These are phyloP conservation scores for Dynastes tityus DNA, from an alignment of 2,888 invertebrate genomes.

Conservation along the genomic window DNA sequence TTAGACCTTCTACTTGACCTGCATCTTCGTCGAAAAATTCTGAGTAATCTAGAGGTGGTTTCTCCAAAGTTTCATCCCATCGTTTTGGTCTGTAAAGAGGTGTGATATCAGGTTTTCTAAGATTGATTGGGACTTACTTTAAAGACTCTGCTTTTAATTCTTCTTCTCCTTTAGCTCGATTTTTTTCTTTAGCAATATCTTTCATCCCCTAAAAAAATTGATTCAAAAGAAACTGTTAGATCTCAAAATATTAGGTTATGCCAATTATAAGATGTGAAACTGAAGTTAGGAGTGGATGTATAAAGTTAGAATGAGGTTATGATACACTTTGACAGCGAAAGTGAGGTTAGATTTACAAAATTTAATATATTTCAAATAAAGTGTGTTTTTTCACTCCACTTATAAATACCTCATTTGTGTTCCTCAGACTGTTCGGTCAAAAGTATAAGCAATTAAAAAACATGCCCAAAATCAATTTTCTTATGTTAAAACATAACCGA, in stretches of 20 bases:
- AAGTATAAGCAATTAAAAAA: no score
- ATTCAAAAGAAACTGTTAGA: constrained; percentile 53
- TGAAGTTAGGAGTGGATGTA: no score
- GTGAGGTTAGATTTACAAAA: no score
- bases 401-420: no score
- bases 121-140: constrained; percentile 73
- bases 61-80: constrained; percentile 96
- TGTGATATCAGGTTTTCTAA: constrained; percentile 23
- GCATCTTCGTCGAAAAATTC: constrained; percentile 97
- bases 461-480: no score
- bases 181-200: constrained; percentile 87
- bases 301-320: no score
- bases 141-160: constrained; percentile 80
- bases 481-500: no score
- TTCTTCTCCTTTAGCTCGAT: constrained; percentile 80
- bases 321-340: no score
- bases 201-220: constrained; percentile 80
- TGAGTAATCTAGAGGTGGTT: constrained; percentile 96
- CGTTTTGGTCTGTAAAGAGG: constrained; percentile 84
- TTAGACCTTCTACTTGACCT: constrained; percentile 92
- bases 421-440: no score
- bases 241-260: not conserved
- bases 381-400: no score
- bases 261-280: no score
- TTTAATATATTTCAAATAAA: no score